A percentile compares a stretch with the other conserved stretches of the same genome.
Conservation (phyloP, 2,113 vertebrate genomes). For the Acrocephalus arundinaceus region DNA sequence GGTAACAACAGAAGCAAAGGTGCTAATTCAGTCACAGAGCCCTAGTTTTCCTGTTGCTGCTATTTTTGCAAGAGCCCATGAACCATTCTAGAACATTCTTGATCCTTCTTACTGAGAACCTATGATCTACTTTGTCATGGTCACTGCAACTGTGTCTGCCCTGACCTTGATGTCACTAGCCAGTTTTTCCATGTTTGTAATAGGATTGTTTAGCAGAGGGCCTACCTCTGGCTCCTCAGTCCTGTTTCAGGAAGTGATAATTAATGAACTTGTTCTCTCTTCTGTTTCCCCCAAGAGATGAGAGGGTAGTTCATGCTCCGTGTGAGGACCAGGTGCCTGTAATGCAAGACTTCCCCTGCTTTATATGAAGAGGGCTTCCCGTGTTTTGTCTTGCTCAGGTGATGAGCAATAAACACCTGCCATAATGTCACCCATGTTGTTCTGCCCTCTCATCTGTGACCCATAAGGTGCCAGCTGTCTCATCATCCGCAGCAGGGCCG, state of each 20-base stretch:
- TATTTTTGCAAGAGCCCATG: background rate
- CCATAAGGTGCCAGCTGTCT: background rate
- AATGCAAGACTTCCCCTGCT: background rate
- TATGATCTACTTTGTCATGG: background rate
- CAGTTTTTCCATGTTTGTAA: background rate
- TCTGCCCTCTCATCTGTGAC: background rate
- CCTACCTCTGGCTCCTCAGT: background rate
- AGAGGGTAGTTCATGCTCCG: background rate
- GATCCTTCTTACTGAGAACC: background rate
- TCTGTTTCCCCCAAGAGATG: background rate
- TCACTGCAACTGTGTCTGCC: background rate
- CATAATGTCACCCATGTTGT: background rate
- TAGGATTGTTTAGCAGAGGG: background rate
- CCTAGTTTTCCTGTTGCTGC: background rate
- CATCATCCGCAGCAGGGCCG: accelerated
- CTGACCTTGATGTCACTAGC: background rate
- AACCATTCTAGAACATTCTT: background rate
- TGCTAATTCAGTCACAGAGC: background rate
- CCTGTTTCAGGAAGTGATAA: background rate
- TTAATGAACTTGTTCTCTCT: background rate
- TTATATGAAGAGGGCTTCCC: background rate
- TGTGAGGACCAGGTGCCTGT: background rate
- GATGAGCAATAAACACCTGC: background rate
- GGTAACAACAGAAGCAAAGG: background rate
- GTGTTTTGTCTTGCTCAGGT: background rate